These are phyloP conservation scores for Halcyon senegalensis DNA, from an alignment of 2,113 vertebrate species.

Conservation along the genomic window DNA sequence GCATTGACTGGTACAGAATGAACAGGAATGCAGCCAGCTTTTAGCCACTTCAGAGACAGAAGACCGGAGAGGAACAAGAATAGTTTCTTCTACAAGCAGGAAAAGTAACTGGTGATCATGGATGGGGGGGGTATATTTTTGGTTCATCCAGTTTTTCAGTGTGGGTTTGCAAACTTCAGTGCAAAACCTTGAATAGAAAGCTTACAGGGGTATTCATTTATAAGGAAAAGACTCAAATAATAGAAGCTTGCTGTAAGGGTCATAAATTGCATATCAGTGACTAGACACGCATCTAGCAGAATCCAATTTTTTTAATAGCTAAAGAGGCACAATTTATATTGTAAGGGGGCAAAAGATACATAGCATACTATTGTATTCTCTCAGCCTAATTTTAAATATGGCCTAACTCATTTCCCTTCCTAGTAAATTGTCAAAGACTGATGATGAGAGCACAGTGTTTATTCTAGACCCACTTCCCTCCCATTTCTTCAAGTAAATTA, in stretches of 20 bases:
- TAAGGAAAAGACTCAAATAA: neutral
- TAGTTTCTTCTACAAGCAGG: neutral
- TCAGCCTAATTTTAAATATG: neutral
- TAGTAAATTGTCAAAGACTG: neutral
- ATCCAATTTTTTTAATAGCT: conserved; percentile 15
- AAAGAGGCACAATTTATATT: neutral
- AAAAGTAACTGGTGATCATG: neutral
- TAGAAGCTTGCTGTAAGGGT: neutral
- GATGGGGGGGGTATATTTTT: neutral
- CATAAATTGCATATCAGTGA: conserved; percentile 4
- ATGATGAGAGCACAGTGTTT: neutral
- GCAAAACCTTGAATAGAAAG: neutral
- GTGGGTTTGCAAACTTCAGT: neutral
- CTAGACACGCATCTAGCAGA: neutral
- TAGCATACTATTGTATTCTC: neutral
- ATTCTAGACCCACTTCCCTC: neutral
- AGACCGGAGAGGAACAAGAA: neutral
- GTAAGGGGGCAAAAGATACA: neutral
- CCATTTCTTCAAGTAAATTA: neutral
- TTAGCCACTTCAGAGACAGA: neutral
- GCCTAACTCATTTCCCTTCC: neutral
- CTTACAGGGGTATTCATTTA: neutral
- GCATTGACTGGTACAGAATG: neutral
- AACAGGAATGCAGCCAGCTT: neutral
- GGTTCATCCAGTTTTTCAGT: neutral